Conservation (phyloP, 1,140 invertebrate genomes). For the Drosophila tristis region DNA sequence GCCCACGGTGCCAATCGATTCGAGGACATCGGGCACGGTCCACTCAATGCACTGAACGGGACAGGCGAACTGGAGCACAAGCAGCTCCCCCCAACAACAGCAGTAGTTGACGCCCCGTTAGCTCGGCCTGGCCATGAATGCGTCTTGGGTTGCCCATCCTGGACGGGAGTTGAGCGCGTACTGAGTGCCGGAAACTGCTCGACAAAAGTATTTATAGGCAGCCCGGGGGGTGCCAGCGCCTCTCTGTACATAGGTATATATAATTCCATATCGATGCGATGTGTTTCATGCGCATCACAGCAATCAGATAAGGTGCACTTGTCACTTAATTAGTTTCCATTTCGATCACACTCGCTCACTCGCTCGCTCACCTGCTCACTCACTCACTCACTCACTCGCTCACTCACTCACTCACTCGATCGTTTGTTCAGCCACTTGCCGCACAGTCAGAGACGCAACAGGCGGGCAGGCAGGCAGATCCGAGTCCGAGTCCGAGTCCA, state of each 20-base stretch:
- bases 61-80: constrained; percentile 9
- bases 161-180: constrained; percentile 28
- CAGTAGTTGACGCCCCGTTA: not conserved
- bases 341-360: constrained; percentile 15
- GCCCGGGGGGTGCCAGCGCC: too few relatives aligned
- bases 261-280: constrained; percentile 63
- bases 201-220: constrained; percentile 54
- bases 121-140: not conserved
- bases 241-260: constrained; percentile 3
- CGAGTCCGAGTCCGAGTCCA: too few relatives aligned
- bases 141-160: constrained; percentile 39
- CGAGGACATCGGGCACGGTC: constrained; percentile 49
- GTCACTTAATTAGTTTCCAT: constrained; percentile 69
- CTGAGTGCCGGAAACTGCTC: constrained; percentile 60
- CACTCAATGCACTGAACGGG: constrained; percentile 33
- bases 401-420: too few relatives aligned
- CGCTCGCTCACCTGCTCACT: too few relatives aligned
- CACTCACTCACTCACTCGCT: too few relatives aligned
- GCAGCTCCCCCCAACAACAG: constrained; percentile 23
- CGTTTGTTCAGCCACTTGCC: too few relatives aligned
- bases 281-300: constrained; percentile 43
- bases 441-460: too few relatives aligned
- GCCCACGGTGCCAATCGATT: constrained; percentile 43
- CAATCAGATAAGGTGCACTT: constrained; percentile 77
- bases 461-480: not conserved